Evolutionary conservation across 2,113 vertebrate genomes (phyloP), one percentile per base, ranked within the genome.

Genomic region (Sorex fumeus): DNA sequence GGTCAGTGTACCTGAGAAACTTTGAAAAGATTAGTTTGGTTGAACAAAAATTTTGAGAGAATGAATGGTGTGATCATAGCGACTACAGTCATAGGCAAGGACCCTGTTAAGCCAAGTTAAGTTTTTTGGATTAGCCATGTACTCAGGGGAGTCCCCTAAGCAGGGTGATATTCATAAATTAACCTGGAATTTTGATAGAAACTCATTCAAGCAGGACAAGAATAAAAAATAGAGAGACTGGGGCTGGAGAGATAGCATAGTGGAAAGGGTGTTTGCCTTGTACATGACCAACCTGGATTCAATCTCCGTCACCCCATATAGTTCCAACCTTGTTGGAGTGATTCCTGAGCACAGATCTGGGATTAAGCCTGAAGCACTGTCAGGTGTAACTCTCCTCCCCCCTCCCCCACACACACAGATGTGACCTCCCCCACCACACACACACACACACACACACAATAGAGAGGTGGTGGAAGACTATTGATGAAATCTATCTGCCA

Each of bases 21-120:
- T 84, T 87, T 66, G 57, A 83, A 74, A 21, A 92, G 21, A 64
- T 27, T 57, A 34, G 57, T 87, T 85, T 82, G 40, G 12, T 13
- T 47, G 8, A 87, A 81, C 19, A 66, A 62, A 79, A 69, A 21
- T 85, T 53, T 32, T 47, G 43, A 60, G 64, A 91, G 34, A 71
- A 47, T 79, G 21, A 84, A 66, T 57, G 60, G 2, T 16, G 28
- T 76, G 79, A 64, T 67, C 36, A 71, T 66, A 15, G 45, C 86
- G 43, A 6, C 66, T 66, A 11, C 21, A 86, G 57, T 45, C 6
- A 47, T 19, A 2, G 11, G 3, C 10, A 19, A 27, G 57, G 21
- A 16, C 60, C 32, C 0, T 72, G 4, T 62, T 90, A 78, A 82
- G 11, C 15, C 53, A 30, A 36, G 81, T 76, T 34, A n/a, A 74